phyloP scores from a whole-genome alignment of 2,797 vertebrate genomes.

The Percopsis omiscomaycus region DNA sequence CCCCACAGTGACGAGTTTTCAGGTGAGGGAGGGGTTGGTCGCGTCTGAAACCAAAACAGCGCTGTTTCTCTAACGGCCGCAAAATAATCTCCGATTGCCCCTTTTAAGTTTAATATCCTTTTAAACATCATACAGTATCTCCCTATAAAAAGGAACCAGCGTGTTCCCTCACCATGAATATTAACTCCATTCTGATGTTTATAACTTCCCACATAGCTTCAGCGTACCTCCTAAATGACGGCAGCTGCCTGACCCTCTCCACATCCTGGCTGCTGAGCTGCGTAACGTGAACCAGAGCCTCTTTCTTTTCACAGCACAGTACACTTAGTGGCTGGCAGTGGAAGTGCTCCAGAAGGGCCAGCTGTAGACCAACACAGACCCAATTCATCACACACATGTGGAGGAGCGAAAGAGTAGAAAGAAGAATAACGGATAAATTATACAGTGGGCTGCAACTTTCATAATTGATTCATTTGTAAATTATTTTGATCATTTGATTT shows the following conservation, averaged over 20 bases:
- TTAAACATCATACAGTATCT: not conserved
- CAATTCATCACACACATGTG: not conserved
- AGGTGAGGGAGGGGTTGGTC: too few species aligned
- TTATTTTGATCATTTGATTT: not conserved
- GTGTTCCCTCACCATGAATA: too few species aligned
- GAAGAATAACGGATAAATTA: not conserved
- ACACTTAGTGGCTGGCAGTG: conserved; percentile 88
- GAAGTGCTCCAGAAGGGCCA: conserved; percentile 92
- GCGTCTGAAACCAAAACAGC: too few species aligned
- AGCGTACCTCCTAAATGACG: conserved; percentile 89
- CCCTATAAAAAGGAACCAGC: not conserved
- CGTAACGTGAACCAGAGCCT: conserved; percentile 69
- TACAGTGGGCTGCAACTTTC: not conserved
- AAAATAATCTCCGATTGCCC: too few species aligned
- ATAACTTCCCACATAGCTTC: too few species aligned
- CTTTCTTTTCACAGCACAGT: conserved; percentile 84
- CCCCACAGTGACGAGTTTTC: too few species aligned
- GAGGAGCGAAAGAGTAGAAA: not conserved
- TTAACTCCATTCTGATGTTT: too few species aligned
- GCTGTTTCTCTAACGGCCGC: too few species aligned
- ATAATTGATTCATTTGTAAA: too few species aligned
- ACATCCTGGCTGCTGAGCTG: conserved; percentile 80
- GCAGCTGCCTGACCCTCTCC: conserved; percentile 86
- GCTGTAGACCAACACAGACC: conserved; percentile 70
- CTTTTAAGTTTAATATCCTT: too few species aligned